A percentile compares a stretch with the other conserved stretches of the same genome.
Evolutionary conservation across 2,888 invertebrate species (phyloP).

Genomic region (Pilophorus perplexus): DNA sequence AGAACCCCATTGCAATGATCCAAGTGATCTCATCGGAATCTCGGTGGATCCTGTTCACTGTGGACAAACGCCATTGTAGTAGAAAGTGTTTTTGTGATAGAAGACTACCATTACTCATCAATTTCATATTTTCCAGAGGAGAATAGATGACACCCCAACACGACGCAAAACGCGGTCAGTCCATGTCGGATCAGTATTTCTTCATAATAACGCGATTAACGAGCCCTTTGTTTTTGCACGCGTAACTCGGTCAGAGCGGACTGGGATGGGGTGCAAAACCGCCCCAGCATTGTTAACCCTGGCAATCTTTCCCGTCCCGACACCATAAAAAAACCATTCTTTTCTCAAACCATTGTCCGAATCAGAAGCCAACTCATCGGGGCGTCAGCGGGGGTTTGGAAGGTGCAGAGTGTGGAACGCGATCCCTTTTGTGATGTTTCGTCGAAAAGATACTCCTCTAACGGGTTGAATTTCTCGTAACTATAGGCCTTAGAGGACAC

Average conservation of each 20-base stretch:
- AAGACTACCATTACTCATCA: no score
- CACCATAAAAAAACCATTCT: neutral
- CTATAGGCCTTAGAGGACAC: no score
- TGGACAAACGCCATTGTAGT: no score
- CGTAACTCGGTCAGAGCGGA: conserved; percentile 12
- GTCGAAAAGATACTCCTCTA: neutral
- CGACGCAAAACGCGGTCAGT: neutral
- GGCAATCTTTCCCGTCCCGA: neutral
- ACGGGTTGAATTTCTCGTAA: neutral
- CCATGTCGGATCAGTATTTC: conserved; percentile 2
- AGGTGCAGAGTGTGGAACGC: neutral
- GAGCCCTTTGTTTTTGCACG: conserved; percentile 3
- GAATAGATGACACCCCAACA: no score
- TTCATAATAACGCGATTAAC: neutral
- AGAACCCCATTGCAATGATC: no score
- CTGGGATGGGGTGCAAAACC: neutral
- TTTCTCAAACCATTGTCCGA: conserved; percentile 23
- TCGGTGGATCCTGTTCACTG: no score
- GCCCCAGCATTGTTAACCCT: neutral
- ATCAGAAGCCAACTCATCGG: neutral
- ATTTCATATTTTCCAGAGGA: no score
- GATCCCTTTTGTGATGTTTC: neutral
- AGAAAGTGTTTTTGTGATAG: no score
- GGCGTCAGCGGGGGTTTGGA: neutral
- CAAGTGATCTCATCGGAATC: no score